Base-by-base conservation (phyloP, 2,113 vertebrate species). In the Lontra canadensis region DNA sequence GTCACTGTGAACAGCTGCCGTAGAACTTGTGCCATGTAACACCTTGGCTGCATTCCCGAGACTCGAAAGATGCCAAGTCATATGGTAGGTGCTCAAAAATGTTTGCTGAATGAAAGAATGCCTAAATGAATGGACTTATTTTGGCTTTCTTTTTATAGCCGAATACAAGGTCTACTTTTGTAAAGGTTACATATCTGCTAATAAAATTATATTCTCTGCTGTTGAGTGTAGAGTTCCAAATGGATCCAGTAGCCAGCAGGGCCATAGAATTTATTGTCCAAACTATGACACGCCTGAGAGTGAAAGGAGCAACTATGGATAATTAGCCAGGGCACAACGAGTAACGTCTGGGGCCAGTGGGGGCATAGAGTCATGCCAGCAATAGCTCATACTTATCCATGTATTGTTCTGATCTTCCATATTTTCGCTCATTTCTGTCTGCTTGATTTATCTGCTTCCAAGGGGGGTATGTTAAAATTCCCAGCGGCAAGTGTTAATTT, bases 101-200 rank as follows among this genome's bases (percentile, higher is more conserved):
- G 74, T 57, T 95, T 90, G 23, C 61, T 74, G 36, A 91, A 11
- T 85, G 52, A 80, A 94, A 85, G 57, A 78, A 76, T 42, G 88
- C 57, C 59, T 83, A 65, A 78, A 36, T 71, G 18, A 74, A 88
- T 71, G 15, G 69, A 52, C 95, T 67, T 88, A 55, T 25, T 44
- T 25, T 59, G 85, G n/a, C 4, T 93, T 90, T 96, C 34, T 31
- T 78, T 86, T 86, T 61, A 44, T 96, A 85, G 47, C 21, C 47
- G 78, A 76, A 74, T 23, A 55, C 13, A 86, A 81, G 59, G 8
- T 49, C 67, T 86, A 6, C 81, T 93, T 93, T 61, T 87, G 29
- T 90, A 82, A 90, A 71, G 76, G n/a, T 95, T 93, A 42, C 25
- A 36, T 55, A 25, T n/a, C 34, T 92, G 21, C 36, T 92, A 89